phyloP scores from a whole-genome alignment of 2,888 invertebrate genomes.

The Acleris literana region DNA sequence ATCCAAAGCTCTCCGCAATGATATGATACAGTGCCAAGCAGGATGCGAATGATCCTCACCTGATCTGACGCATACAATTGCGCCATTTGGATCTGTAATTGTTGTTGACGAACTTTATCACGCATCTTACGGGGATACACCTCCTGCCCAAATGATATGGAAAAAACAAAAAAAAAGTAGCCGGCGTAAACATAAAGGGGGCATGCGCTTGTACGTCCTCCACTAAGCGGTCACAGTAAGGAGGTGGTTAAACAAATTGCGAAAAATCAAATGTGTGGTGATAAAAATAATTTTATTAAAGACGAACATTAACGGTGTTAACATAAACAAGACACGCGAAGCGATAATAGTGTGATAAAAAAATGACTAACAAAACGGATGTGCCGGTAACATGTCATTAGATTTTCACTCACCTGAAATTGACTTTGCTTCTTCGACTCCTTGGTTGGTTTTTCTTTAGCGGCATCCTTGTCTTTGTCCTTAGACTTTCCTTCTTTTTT shows the following conservation, averaged over 20 bases:
- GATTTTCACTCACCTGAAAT: slow-evolving; percentile 83
- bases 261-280: slow-evolving; percentile 53
- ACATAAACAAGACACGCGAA: slow-evolving; percentile 71
- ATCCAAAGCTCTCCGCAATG: slow-evolving; percentile 77
- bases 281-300: slow-evolving; percentile 54
- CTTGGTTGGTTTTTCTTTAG: slow-evolving; percentile 84
- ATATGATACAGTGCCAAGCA: slow-evolving; percentile 70
- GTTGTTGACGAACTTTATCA: slow-evolving; percentile 89
- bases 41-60: slow-evolving; percentile 79
- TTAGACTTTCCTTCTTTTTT: slow-evolving; percentile 84
- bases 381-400: slow-evolving; percentile 59
- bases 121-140: slow-evolving; percentile 92
- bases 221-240: slow-evolving; percentile 63
- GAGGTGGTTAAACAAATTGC: slow-evolving; percentile 57
- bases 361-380: slow-evolving; percentile 72
- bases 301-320: slow-evolving; percentile 64
- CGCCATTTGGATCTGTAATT: slow-evolving; percentile 85
- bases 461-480: slow-evolving; percentile 84
- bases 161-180: slow-evolving; percentile 80
- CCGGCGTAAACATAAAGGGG: slow-evolving; percentile 81
- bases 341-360: slow-evolving; percentile 56
- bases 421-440: slow-evolving; percentile 86
- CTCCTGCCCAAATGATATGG: slow-evolving; percentile 87
- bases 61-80: slow-evolving; percentile 82
- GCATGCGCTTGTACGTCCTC: slow-evolving; percentile 73